Conservation (phyloP, 2,113 vertebrate genomes). For the Galeopterus variegatus region DNA sequence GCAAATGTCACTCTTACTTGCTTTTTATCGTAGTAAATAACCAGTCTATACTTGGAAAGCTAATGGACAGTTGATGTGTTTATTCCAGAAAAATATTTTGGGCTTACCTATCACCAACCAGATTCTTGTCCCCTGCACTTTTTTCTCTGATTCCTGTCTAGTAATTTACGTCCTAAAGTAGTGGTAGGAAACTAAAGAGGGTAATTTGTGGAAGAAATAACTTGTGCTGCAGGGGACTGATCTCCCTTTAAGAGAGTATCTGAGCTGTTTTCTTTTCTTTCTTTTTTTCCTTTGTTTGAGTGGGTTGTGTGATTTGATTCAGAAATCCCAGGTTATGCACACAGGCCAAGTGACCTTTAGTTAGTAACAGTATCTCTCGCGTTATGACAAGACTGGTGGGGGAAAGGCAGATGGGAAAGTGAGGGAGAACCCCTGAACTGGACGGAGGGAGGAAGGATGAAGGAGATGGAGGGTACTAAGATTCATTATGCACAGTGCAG, state of each 20-base stretch:
- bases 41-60: constrained; percentile 54
- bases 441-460: neutral
- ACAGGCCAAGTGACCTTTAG: neutral
- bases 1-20: neutral
- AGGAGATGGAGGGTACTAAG: neutral
- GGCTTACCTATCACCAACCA: constrained; percentile 58
- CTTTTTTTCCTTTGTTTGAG: neutral
- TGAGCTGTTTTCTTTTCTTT: neutral
- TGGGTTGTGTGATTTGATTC: constrained; percentile 6
- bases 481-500: neutral
- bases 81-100: constrained; percentile 71
- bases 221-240: neutral
- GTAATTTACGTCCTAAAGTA: constrained; percentile 76
- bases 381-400: neutral
- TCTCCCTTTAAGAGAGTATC: neutral
- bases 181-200: constrained; percentile 47
- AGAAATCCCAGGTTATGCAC: constrained; percentile 31
- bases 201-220: constrained; percentile 67
- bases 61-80: constrained; percentile 37
- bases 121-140: constrained; percentile 37
- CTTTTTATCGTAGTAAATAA: constrained; percentile 46
- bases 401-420: neutral
- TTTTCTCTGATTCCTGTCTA: constrained; percentile 69
- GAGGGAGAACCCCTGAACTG: neutral
- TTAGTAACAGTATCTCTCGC: neutral